Base-by-base conservation (phyloP, 92 coral and sea anemone species). In the Palythoa heliodiscus region DNA sequence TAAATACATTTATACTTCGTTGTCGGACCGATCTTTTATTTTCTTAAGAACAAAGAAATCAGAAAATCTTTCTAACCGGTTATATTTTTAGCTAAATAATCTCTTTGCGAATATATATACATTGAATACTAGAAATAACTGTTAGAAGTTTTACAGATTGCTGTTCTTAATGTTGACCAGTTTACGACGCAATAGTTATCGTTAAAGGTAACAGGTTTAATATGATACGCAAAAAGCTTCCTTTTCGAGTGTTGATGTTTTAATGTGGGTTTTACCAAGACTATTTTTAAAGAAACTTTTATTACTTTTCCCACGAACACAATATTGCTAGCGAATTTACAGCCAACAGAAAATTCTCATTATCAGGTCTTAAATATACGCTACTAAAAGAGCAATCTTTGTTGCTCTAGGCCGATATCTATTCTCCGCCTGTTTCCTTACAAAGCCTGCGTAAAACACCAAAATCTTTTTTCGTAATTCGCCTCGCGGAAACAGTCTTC, bases 401-500 rank as follows among this genome's bases (percentile, higher is more conserved):
- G n/a, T 80, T 53, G 69, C 23, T 7, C 75, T 80, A 10, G 39
- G 1, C 72, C 73, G 64, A 80, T 80, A 80, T 66, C 58, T 40
- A 7, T 22, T 22, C 73, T 66, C 35, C 84, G 39, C 61, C 74
- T 29, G 74, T 64, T 67, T 40, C 84, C 73, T 63, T 48, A 80
- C 74, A 66, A 80, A 80, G 74, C 48, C 17, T 66, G n/a, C 17
- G 70, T 24, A 43, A 80, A 70, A 66, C 25, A 64, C 73, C 66
- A 66, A 66, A 54, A 19, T 12, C 5, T 29, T 43, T 52, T 66
- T 64, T 60, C 14, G 1, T 5, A 43, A 22, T 23, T 80, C 15
- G 24, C 60, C 74, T 40, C 10, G 73, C 84, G 84, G 84, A 79
- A 79, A 79, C 35, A n/a, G 17, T 53, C 20, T 76, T 24, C 4